Percentiles rank a stretch among this genome's conserved stretches.
Conservation (phyloP, 2,113 vertebrate genomes). For the Bos javanicus region DNA sequence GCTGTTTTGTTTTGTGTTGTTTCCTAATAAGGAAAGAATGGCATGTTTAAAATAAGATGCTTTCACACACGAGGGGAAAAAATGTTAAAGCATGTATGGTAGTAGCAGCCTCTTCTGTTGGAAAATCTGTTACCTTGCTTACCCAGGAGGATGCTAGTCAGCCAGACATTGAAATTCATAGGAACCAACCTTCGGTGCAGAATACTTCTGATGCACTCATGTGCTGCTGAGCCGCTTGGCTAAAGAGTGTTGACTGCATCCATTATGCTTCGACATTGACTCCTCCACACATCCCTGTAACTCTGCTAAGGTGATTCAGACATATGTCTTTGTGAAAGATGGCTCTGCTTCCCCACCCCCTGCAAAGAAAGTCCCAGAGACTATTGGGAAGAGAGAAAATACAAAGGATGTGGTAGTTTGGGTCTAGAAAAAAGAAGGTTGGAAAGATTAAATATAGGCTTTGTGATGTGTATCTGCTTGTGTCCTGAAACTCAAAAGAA, state of each 20-base stretch:
- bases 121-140: neutral
- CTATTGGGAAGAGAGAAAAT: neutral
- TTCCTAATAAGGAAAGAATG: conserved; percentile 27
- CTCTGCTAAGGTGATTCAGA: neutral
- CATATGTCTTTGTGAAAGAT: neutral
- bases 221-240: neutral
- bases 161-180: neutral
- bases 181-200: neutral
- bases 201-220: neutral
- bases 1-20: conserved; percentile 7
- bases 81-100: neutral
- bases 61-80: neutral
- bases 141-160: neutral
- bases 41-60: conserved; percentile 3
- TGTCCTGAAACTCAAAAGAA: neutral
- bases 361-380: neutral
- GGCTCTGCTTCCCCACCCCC: accelerated
- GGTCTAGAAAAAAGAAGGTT: neutral
- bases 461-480: neutral
- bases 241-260: neutral
- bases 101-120: neutral
- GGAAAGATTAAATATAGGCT: neutral
- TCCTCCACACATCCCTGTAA: neutral
- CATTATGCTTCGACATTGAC: neutral
- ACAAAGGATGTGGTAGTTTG: neutral